Evolutionary conservation across 2,797 vertebrate species (phyloP), one percentile per base, ranked within the genome.

Genomic region (Hoplostethus mediterraneus): DNA sequence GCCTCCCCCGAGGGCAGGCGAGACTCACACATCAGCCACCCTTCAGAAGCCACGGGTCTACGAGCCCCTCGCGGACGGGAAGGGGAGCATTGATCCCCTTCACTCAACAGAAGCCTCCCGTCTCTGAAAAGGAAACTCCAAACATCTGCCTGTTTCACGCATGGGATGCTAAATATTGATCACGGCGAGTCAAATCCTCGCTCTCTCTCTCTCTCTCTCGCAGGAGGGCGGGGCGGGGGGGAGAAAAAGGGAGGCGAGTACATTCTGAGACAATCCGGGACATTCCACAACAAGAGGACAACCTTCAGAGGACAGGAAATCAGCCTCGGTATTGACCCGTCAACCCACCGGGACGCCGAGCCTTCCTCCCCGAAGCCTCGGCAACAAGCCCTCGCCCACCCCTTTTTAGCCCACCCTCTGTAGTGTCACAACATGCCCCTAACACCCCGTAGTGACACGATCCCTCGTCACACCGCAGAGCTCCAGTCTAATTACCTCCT

Each of bases 111-210:
- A 93, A 95, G 94, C 93, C 86, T 89, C 81, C 67, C 84, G 91
- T 92, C 90, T 94, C 91, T 92, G 91, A 92, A 96, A 93, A 96
- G 96, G 95, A 98, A 97, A 96, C 96, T 96, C 97, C 95, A 95
- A 97, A 97, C 97, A 97, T 96, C 96, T 97, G 96, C 95, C 95
- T 95, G 95, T 97, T 95, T 97, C 96, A 97, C 94, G 96, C 97
- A 96, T 96, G 96, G 96, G 94, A 96, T 96, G 95, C 93, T 94
- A 96, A 98, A 95, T 97, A 98, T 97, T 95, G 97, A 98, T 97
- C 95, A 92, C 80, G 83, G 90, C 82, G 92, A 95, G 95, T 95
- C 96, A 95, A 95, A 94, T 95, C 94, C 92, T 92, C 84, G 87
- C 93, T 95, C 93, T 74, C 89, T 85, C n/a, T n/a, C n/a, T n/a